Percentiles rank a stretch among this genome's conserved stretches.
Evolutionary conservation across 2,113 vertebrate genomes (phyloP).

Genomic region (Prunella fulvescens): DNA sequence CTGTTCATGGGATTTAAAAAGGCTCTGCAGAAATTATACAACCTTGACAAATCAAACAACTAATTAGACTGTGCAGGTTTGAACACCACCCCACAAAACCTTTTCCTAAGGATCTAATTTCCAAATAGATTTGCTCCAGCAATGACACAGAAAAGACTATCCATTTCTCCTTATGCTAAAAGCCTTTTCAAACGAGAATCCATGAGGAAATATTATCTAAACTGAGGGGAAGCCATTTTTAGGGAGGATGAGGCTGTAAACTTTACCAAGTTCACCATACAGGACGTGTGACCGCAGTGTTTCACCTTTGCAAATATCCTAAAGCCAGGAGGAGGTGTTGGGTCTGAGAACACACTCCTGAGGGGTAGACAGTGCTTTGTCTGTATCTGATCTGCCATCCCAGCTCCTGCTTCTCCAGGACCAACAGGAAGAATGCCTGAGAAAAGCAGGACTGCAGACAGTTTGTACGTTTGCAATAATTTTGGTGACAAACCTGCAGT

Average conservation of each 20-base stretch:
- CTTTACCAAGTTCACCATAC: fast-evolving
- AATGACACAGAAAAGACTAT: neutral
- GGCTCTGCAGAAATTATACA: neutral
- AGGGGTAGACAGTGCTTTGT: fast-evolving
- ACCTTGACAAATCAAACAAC: neutral
- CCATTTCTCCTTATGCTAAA: neutral
- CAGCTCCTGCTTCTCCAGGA: neutral
- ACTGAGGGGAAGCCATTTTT: neutral
- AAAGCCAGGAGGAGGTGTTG: fast-evolving
- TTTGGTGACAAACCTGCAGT: neutral
- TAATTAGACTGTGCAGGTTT: neutral
- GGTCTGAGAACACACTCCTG: too few species aligned
- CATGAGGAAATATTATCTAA: neutral
- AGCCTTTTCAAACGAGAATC: neutral
- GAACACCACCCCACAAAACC: neutral
- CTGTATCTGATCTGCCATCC: neutral
- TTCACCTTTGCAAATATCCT: neutral
- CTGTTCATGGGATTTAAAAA: neutral
- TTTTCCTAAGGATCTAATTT: neutral
- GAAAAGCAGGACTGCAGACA: neutral
- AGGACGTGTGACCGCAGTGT: fast-evolving
- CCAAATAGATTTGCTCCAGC: neutral
- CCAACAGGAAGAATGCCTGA: neutral
- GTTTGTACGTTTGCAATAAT: neutral
- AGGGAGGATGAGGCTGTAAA: neutral